Conservation (phyloP, 2,888 invertebrate species). For the Eulithis testata region DNA sequence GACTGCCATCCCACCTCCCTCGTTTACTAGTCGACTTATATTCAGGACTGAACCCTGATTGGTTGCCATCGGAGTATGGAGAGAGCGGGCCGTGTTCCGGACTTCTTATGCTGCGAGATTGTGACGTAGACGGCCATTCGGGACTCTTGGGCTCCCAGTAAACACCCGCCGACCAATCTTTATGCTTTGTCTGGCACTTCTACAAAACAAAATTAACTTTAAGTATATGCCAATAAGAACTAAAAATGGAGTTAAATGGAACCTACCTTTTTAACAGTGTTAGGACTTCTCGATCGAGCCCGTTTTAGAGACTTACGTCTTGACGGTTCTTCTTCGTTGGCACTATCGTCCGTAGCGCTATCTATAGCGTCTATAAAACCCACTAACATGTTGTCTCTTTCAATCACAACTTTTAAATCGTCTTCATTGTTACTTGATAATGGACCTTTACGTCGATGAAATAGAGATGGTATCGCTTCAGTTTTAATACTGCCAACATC, state of each 20-base stretch:
- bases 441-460: slow-evolving; percentile 61
- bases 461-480: slow-evolving; percentile 53
- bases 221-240: neutral
- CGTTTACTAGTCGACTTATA: slow-evolving; percentile 53
- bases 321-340: slow-evolving; percentile 56
- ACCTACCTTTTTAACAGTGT: slow-evolving; percentile 61
- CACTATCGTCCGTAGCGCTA: slow-evolving; percentile 72
- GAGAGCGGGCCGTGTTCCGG: slow-evolving; percentile 66
- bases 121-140: slow-evolving; percentile 64
- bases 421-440: slow-evolving; percentile 61
- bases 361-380: slow-evolving; percentile 74
- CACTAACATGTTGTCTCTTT: slow-evolving; percentile 79
- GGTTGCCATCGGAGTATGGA: slow-evolving; percentile 69
- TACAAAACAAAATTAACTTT: slow-evolving; percentile 44
- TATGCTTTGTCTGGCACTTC: slow-evolving; percentile 67
- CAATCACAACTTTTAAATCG: slow-evolving; percentile 74
- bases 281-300: slow-evolving; percentile 63
- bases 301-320: slow-evolving; percentile 64
- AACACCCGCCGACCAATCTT: slow-evolving; percentile 75
- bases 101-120: slow-evolving; percentile 60
- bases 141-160: slow-evolving; percentile 78
- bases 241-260: slow-evolving; percentile 1
- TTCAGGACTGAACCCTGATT: slow-evolving; percentile 74
- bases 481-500: slow-evolving; percentile 33
- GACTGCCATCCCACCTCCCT: slow-evolving; percentile 73